phyloP scores from a whole-genome alignment of 2,797 vertebrate species.

The Sebastes matsubarae region DNA sequence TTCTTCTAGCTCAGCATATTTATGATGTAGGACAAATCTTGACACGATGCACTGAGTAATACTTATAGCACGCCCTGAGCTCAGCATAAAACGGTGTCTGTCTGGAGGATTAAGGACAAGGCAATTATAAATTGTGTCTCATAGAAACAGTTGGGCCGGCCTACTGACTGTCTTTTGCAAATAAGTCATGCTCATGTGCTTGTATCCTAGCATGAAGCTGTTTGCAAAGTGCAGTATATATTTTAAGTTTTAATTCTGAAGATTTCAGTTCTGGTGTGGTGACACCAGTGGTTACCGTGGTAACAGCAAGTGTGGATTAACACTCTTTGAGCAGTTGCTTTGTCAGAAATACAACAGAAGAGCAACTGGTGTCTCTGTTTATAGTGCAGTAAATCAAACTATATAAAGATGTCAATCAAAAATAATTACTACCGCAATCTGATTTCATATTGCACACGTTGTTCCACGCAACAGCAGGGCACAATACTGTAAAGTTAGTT shows the following conservation, averaged over 20 bases:
- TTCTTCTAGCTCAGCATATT: conserved; percentile 42
- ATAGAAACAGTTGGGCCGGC: conserved; percentile 20
- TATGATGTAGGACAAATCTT: conserved; percentile 48
- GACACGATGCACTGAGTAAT: conserved; percentile 58
- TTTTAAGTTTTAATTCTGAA: neutral
- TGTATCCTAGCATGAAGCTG: neutral
- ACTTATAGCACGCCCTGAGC: conserved; percentile 28
- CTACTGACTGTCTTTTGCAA: conserved; percentile 13
- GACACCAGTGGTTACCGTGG: neutral
- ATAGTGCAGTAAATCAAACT: neutral
- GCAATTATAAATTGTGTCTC: conserved; percentile 44
- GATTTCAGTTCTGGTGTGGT: neutral
- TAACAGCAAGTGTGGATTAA: neutral
- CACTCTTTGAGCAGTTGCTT: neutral
- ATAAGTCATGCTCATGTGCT: neutral
- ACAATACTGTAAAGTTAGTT: neutral
- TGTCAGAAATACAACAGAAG: neutral
- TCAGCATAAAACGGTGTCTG: conserved; percentile 57
- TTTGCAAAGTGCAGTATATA: neutral
- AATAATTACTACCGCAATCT: neutral
- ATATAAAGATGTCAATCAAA: neutral
- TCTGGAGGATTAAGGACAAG: conserved; percentile 56
- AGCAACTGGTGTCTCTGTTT: neutral
- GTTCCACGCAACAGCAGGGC: neutral
- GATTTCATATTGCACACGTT: neutral